Conservation (phyloP, 1,140 invertebrate genomes). For the Drosophila ficusphila region DNA sequence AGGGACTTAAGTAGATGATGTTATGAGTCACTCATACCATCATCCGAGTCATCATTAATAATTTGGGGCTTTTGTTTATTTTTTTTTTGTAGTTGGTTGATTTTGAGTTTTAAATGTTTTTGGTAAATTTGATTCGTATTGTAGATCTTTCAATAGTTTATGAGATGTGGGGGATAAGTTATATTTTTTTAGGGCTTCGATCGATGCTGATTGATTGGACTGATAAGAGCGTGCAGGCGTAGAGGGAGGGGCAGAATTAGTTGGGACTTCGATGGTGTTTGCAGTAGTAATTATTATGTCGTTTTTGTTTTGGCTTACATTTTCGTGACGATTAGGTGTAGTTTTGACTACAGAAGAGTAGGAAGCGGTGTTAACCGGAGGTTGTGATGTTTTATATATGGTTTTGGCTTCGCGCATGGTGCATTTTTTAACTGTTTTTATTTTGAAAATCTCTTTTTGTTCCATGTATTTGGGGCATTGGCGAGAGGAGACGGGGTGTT, state of each 20-base stretch:
- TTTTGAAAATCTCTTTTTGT: neutral
- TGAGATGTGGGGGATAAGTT: neutral
- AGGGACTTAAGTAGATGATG: neutral
- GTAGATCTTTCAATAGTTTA: neutral
- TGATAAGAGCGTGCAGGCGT: neutral
- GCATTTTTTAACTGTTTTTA: too few relatives aligned
- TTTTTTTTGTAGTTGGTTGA: neutral
- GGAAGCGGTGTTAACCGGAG: neutral
- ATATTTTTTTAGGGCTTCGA: neutral
- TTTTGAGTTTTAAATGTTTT: neutral
- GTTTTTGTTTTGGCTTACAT: slow-evolving; percentile 4
- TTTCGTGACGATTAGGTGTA: neutral
- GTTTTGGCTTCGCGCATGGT: neutral
- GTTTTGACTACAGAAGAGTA: neutral
- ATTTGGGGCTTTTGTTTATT: neutral
- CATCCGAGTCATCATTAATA: neutral
- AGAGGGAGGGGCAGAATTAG: neutral
- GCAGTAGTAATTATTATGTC: neutral
- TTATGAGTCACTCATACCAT: slow-evolving; percentile 5
- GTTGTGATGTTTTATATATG: neutral
- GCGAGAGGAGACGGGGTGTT: neutral
- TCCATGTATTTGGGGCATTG: neutral
- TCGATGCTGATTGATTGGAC: too few relatives aligned
- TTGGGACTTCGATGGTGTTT: neutral
- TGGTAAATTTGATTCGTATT: neutral